Evolutionary conservation across 2,888 invertebrate genomes (phyloP), one percentile per base, ranked within the genome.

Genomic region (Seira ritae): DNA sequence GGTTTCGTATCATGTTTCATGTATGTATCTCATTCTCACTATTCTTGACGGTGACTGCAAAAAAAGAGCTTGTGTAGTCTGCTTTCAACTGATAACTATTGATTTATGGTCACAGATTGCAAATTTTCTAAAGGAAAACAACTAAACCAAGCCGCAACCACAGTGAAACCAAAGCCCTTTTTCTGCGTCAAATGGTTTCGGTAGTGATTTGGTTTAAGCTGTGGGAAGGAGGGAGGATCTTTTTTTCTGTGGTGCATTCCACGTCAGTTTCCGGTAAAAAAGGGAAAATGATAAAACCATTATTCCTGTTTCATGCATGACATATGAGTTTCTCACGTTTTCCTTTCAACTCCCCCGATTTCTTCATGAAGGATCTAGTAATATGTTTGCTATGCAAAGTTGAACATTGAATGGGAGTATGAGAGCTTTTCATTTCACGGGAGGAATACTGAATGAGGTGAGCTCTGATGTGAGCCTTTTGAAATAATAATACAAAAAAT

Each of bases 1-100:
- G 37, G n/a, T n/a, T 46, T 50, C 10, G 12, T 70, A 22, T 4
- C 37, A n/a, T 20, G 20, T 20, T 65, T 73, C 62, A 62, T 22
- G 62, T 50, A 2, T 42, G 4, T 17, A 3, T 55, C 55, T 15
- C 6, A 23, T 72, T 15, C 10, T 8, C 37, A 19, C 68, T 65
- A 10, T 0, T 12, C 37, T 62, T 31, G 37, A 8, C 20, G 3
- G 65, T 37, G 62, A 62, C 23, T 55, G n/a, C 17, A 23, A 60
- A 46, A 68, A 60, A 55, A 23, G 17, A 55, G 69, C 65, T 6
- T 69, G 17, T 76, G 31, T 67, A 66, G 62, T 73, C 83, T 85
- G 85, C 75, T 87, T 77, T 79, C 60, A 31, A 72, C 81, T 70
- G 85, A 87, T 87, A 87, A 85, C 84, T 87, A 87, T 87, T 87